Percentiles rank a stretch among this genome's conserved stretches.
Conservation (phyloP, 2,113 vertebrate genomes). For the Leucosticte australis region DNA sequence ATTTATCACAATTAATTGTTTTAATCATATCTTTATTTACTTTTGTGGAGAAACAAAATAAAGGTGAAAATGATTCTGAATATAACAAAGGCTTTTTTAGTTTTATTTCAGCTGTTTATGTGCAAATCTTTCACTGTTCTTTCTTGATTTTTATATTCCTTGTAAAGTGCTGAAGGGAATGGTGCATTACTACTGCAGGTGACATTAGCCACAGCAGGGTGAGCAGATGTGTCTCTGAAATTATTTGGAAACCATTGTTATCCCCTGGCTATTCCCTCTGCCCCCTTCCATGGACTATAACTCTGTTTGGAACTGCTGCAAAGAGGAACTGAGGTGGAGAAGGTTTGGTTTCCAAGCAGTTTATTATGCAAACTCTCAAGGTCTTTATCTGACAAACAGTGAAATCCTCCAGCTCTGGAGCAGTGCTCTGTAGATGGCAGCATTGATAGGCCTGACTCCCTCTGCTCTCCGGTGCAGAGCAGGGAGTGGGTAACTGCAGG, state of each 20-base stretch:
- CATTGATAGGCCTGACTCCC: slow-evolving; percentile 18
- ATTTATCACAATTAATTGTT: neutral
- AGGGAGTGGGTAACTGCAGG: neutral
- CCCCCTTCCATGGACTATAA: neutral
- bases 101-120: neutral
- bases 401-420: neutral
- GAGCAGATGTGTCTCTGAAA: neutral
- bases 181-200: neutral
- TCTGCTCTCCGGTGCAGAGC: neutral
- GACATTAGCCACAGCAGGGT: neutral
- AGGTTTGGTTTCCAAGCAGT: neutral
- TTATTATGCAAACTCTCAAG: neutral
- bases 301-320: neutral
- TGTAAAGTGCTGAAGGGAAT: neutral
- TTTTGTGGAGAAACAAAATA: neutral
- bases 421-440: slow-evolving; percentile 43
- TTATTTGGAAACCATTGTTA: neutral
- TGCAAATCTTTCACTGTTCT: neutral
- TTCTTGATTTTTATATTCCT: neutral
- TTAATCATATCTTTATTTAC: neutral
- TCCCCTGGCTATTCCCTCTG: neutral
- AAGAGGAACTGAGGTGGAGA: neutral
- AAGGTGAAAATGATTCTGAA: neutral
- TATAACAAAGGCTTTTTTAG: neutral
- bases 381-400: neutral